Evolutionary conservation across 2,888 invertebrate species (phyloP).

Genomic region (Allophyes oxyacanthae): DNA sequence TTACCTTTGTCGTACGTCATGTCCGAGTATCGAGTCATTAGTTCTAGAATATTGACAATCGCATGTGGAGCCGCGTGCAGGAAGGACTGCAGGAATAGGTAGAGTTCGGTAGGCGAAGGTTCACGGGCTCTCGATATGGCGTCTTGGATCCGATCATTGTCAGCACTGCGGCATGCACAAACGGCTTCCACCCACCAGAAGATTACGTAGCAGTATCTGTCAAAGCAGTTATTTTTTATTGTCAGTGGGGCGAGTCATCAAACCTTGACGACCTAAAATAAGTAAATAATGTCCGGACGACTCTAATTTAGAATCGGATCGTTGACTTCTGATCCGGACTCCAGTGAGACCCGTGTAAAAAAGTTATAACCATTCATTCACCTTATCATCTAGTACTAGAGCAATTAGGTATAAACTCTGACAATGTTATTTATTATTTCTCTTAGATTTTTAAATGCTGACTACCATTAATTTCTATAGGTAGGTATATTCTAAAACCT

Average conservation of each 20-base stretch:
- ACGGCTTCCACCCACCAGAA: slow-evolving; percentile 94
- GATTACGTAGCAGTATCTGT: slow-evolving; percentile 92
- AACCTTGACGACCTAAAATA: slow-evolving; percentile 27
- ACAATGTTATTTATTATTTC: too few species aligned
- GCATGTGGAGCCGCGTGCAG: slow-evolving; percentile 93
- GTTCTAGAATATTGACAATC: slow-evolving; percentile 86
- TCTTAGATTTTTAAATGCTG: too few species aligned
- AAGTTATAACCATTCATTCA: slow-evolving; percentile 16
- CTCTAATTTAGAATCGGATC: slow-evolving; percentile 32
- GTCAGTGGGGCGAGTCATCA: slow-evolving; percentile 4
- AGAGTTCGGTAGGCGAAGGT: slow-evolving; percentile 93
- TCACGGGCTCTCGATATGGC: slow-evolving; percentile 90
- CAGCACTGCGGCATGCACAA: slow-evolving; percentile 83
- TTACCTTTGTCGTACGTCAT: slow-evolving; percentile 91
- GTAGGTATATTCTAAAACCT: too few species aligned
- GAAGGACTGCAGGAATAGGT: slow-evolving; percentile 94
- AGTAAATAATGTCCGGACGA: slow-evolving; percentile 38
- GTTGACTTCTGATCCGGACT: slow-evolving; percentile 35
- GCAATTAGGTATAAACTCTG: too few species aligned
- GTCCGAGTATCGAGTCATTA: slow-evolving; percentile 90
- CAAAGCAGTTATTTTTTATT: slow-evolving; percentile 20
- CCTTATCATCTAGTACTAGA: too few species aligned
- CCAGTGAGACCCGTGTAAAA: slow-evolving; percentile 19
- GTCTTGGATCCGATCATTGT: slow-evolving; percentile 89
- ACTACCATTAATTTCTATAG: too few species aligned